Percentiles rank a stretch among this genome's conserved stretches.
Evolutionary conservation across 1,140 invertebrate species (phyloP).

Genomic region (Cydia fagiglandana): DNA sequence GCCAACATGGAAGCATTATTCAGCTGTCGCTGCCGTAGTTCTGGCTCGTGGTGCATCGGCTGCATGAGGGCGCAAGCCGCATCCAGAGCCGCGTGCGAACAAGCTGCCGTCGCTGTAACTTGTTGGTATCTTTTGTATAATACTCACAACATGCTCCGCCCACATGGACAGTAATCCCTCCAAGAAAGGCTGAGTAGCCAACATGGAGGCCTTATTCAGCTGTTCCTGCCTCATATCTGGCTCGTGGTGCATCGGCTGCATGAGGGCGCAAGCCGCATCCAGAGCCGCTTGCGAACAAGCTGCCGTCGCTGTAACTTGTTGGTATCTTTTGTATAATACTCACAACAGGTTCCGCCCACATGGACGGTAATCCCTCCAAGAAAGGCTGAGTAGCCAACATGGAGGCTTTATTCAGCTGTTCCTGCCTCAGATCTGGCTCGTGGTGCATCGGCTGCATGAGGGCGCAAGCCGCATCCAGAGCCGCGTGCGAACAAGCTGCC

Average conservation of each 20-base stretch:
- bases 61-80: conserved; percentile 99
- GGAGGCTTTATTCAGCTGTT: conserved; percentile 98
- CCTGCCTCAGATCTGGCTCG: conserved; percentile 96
- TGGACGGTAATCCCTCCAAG: conserved; percentile 94
- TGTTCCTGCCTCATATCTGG: conserved; percentile 98
- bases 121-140: too few species aligned
- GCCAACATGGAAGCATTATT: conserved; percentile 98
- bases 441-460: conserved; percentile 99
- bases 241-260: conserved; percentile 99
- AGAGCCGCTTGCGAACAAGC: too few species aligned
- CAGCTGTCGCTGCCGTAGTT: conserved; percentile 96
- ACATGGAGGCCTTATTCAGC: conserved; percentile 96
- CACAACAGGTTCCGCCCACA: conserved; percentile 97
- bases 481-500: conserved; percentile 37
- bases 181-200: conserved; percentile 98
- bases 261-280: conserved; percentile 97
- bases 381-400: conserved; percentile 95
- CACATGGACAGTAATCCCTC: conserved; percentile 97
- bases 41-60: conserved; percentile 98
- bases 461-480: conserved; percentile 94
- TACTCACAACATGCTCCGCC: conserved; percentile 94
- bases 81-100: conserved; percentile 61
- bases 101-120: conserved; percentile 37
- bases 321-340: conserved; percentile 66
- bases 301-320: too few species aligned